Base-by-base conservation (phyloP, 1,140 invertebrate species). In the Planococcus citri region DNA sequence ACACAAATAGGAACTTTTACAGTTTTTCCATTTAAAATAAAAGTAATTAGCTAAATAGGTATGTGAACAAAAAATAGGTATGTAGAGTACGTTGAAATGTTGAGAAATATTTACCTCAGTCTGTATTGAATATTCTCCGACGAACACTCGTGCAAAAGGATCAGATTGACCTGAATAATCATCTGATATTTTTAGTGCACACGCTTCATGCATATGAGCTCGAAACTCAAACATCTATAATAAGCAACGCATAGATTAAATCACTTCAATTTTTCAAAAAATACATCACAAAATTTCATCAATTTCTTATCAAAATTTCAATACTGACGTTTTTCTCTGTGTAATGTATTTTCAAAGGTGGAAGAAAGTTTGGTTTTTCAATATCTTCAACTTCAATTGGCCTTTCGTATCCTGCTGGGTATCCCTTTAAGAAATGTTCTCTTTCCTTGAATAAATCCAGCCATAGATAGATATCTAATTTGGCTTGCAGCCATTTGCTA, bases 91-190 rank as follows among this genome's bases (percentile, higher is more conserved):
- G n/a, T 6, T 12, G 12, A 6, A 33, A n/a, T 68, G 17, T 14
- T 25, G n/a, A n/a, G n/a, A n/a, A n/a, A n/a, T n/a, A 14, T 9
- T 9, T 69, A 81, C 88, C 82, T 92, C 89, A 0, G 91, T 94
- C 1, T 84, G 85, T 75, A 85, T 84, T 72, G 87, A 88, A 76
- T 86, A 87, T 78, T 93, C 90, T 6, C 87, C 87, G 61, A 90
- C 85, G 10, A 92, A 84, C 0, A 95, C 85, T 72, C 88, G 79
- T 0, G 90, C 91, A 78, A 92, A 95, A 1, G 92, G 92, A 80
- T 95, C 92, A 0, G 91, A 94, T 1, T 95, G 78, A n/a, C 92
- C 92, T 0, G 91, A 93, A 1, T n/a, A n/a, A n/a, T 90, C 86
- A 77, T 95, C 92, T 0, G 90, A 93, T 2, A 89, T 91, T 74